Evolutionary conservation across 2,113 vertebrate genomes (phyloP).

Genomic region (Platysternon megacephalum): DNA sequence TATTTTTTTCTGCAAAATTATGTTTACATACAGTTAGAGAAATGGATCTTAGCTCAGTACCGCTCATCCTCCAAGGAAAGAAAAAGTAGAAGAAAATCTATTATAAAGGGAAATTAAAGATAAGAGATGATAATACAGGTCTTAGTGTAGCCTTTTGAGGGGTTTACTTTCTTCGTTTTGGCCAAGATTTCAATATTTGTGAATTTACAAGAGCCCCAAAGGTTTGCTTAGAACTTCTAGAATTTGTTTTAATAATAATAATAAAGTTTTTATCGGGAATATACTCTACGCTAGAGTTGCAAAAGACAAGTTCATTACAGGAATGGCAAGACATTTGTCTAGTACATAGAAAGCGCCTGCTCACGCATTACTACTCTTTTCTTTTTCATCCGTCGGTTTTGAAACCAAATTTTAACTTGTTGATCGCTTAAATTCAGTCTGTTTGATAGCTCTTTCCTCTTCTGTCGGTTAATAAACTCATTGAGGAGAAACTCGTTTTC

Average conservation of each 20-base stretch:
- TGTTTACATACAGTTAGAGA: conserved; percentile 69
- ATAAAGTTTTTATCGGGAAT: not conserved
- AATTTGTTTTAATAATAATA: not conserved
- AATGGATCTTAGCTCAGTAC: conserved; percentile 55
- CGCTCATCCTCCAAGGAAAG: conserved; percentile 44
- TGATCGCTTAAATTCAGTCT: conserved; percentile 94
- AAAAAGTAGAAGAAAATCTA: conserved; percentile 43
- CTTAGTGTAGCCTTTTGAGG: conserved; percentile 10
- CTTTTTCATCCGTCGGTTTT: conserved; percentile 97
- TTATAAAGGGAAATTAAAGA: conserved; percentile 48
- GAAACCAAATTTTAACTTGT: conserved; percentile 99
- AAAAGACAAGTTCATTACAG: conserved; percentile 65
- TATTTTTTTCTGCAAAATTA: conserved; percentile 64
- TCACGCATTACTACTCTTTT: conserved; percentile 92
- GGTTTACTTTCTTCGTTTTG: not conserved
- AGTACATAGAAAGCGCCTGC: conserved; percentile 85
- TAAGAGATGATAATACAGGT: conserved; percentile 56
- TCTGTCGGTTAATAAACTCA: conserved; percentile 95
- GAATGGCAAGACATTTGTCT: conserved; percentile 30
- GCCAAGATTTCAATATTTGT: not conserved
- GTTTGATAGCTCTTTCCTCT: conserved; percentile 91
- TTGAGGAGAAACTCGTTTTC: conserved; percentile 94
- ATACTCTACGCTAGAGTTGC: conserved; percentile 52
- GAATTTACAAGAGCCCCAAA: not conserved
- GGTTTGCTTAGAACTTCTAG: not conserved